A percentile compares a stretch with the other conserved stretches of the same genome.
phyloP scores from a whole-genome alignment of 2,888 invertebrate species.

The Blera fallax region DNA sequence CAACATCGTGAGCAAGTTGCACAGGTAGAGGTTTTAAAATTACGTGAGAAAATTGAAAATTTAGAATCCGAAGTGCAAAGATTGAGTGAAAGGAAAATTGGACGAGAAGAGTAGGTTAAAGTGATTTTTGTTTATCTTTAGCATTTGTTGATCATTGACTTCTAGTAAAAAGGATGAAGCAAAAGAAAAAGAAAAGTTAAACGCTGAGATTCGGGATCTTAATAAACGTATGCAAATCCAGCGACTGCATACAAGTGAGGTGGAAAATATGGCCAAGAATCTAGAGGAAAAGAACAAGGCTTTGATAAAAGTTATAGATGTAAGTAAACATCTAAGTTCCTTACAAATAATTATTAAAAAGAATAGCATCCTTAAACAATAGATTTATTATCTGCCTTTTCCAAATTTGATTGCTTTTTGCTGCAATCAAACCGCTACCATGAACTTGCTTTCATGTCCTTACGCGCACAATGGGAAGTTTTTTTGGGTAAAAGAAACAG shows the following conservation, averaged over 20 bases:
- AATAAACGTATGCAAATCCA: constrained; percentile 80
- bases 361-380: no score
- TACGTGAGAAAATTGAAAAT: constrained; percentile 78
- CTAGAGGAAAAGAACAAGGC: constrained; percentile 80
- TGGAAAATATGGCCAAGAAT: constrained; percentile 78
- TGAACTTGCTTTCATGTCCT: no score
- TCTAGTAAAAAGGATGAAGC: constrained; percentile 77
- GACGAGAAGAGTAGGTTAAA: constrained; percentile 75
- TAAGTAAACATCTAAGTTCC: constrained; percentile 67
- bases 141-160: not conserved
- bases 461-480: no score
- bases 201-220: constrained; percentile 79
- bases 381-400: no score
- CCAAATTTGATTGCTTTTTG: no score
- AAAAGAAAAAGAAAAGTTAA: constrained; percentile 79
- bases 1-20: constrained; percentile 80
- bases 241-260: constrained; percentile 78
- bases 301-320: constrained; percentile 79
- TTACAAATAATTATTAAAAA: no score
- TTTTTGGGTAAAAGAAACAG: no score
- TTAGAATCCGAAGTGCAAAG: constrained; percentile 78
- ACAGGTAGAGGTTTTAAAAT: constrained; percentile 78
- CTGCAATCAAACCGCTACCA: no score
- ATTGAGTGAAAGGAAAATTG: constrained; percentile 77
- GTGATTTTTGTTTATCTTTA: not conserved